Base-by-base conservation (phyloP, 2,888 invertebrate species). In the Formica aserva region DNA sequence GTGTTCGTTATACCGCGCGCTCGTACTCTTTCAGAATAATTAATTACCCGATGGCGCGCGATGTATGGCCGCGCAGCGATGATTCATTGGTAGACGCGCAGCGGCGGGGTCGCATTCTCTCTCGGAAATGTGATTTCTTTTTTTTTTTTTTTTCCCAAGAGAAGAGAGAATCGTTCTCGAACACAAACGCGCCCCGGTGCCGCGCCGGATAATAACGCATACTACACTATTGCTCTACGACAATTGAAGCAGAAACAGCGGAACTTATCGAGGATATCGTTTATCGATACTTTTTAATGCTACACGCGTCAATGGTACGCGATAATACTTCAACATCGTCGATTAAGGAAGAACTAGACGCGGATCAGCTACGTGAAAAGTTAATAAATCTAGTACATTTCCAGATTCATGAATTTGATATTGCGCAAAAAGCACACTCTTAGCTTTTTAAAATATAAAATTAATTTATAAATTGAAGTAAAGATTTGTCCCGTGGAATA, bases 201-300 rank as follows among this genome's bases (percentile, higher is more conserved):
- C 62, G 65, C 72, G 45, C 45, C 22, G 71, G 85, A 87, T 88
- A 85, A 88, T 87, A 85, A 87, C 83, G 63, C 71, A 60, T 41
- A 60, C 62, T 45, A 55, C 66, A 66, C 83, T 35, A 55, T 60
- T 63, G 69, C 74, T 32, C 32, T 9, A n/a, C 55, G 57, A 45
- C 52, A 65, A 75, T 72, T 75, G 62, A 57, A 74, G 55, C 78
- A 74, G 76, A 74, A 63, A 75, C 81, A 84, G 38, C 65, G 55
- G 65, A 66, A 87, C 84, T 87, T 87, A 82, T 87, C 88, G 88
- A 45, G 69, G 62, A 71, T 88, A 88, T 88, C 89, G 88, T 83
- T 88, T 89, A 89, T 85, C 88, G 89, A 88, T 88, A 85, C 78
- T 83, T 82, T 82, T 88, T 71, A 86, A 85, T 84, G 62, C 72